Evolutionary conservation across 2,113 vertebrate species (phyloP).

Genomic region (Sinosuthora webbiana): DNA sequence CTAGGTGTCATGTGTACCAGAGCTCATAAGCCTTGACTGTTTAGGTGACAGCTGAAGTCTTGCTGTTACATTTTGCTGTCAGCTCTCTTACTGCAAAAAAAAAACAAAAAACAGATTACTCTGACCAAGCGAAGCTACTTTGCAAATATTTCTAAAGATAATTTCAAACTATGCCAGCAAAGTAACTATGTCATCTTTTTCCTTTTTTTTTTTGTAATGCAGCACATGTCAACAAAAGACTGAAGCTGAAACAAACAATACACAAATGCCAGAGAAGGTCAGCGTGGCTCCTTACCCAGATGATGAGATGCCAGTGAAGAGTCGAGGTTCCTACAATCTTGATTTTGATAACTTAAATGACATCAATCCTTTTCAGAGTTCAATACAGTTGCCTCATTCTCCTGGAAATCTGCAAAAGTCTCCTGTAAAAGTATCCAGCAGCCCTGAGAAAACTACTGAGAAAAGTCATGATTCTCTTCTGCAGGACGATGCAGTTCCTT

Average conservation of each 20-base stretch:
- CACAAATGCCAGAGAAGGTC: slow-evolving; percentile 25
- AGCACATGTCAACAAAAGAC: slow-evolving; percentile 38
- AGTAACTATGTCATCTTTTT: background rate
- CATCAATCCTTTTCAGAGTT: slow-evolving; percentile 38
- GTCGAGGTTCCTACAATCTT: slow-evolving; percentile 68
- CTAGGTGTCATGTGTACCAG: background rate
- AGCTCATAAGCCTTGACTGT: background rate
- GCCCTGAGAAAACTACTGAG: background rate
- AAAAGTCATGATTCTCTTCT: background rate
- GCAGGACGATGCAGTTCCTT: background rate
- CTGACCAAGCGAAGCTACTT: background rate
- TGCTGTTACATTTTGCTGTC: background rate
- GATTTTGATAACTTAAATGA: slow-evolving; percentile 52
- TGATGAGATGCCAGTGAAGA: slow-evolving; percentile 47
- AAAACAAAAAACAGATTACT: background rate
- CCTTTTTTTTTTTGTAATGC: background rate
- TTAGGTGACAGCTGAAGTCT: background rate
- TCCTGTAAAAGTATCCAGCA: background rate
- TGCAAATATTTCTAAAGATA: background rate
- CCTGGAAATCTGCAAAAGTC: background rate
- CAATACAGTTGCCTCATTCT: slow-evolving; percentile 7
- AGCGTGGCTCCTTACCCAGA: background rate
- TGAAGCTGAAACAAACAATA: background rate
- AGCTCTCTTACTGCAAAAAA: background rate
- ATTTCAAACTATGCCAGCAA: background rate